Evolutionary conservation across 2,797 vertebrate genomes (phyloP), one percentile per base, ranked within the genome.

Genomic region (Amazona finschi): DNA sequence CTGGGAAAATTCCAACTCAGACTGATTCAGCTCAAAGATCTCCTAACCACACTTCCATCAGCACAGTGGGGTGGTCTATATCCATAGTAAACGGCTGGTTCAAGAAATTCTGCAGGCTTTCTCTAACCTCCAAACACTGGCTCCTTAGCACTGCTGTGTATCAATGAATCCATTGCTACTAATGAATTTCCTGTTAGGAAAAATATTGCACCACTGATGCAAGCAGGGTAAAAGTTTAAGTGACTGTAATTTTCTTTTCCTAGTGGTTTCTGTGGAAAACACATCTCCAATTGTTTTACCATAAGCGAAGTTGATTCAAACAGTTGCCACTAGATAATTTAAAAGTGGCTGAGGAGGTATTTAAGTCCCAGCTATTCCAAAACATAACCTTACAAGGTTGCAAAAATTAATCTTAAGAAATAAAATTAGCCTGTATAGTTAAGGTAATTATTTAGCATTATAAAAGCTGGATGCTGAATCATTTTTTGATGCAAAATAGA

Each of bases 1-100:
- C 93, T 89, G 96, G 93, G 92, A 97, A 95, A 93, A 95, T 93
- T 95, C 92, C 52, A 92, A 19, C 62, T 90, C 53, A 88, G 60
- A 94, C 30, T 77, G 83, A 95, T 95, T 88, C 76, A 69, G 47
- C 87, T 89, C 62, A 64, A 84, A 92, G 55, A 90, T 92, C 44
- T 82, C 73, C 75, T 91, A 89, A 87, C 73, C 75, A 22, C 65
- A 89, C 65, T 87, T 96, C 85, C 93, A 93, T 85, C 83, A 75
- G 39, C 81, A 60, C 4, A 4, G 38, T 82, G 41, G 61, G 76
- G 72, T 94, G 90, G 89, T 78, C 91, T 83, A 66, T 71, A 61
- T 83, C 28, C 84, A 80, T 20, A 84, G 25, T 43, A 94, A 95
- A 87, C 73, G 36, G 43, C 24, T 41, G 85, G 60, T 83, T 93